Evolutionary conservation across 2,888 invertebrate species (phyloP).

Genomic region (Acrobasis repandana): DNA sequence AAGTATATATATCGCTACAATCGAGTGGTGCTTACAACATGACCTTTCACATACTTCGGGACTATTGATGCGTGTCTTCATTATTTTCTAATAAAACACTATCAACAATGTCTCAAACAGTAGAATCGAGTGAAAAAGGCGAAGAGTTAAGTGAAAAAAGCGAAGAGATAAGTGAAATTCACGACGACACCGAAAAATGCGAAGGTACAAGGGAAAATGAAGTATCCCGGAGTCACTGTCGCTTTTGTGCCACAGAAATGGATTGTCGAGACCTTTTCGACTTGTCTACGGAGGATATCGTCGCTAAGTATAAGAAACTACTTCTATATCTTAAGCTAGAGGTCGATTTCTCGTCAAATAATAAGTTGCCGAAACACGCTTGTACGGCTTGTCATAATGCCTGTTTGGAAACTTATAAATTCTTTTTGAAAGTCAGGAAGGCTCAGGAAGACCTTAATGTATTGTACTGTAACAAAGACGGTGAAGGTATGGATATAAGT

Average conservation of each 20-base stretch:
- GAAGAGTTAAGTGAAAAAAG: background rate
- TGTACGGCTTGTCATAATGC: background rate
- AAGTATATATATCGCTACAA: too few species aligned
- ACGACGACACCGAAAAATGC: background rate
- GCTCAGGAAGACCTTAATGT: conserved; percentile 1
- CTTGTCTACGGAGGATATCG: conserved; percentile 10
- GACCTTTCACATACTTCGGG: background rate
- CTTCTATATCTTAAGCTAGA: conserved; percentile 1
- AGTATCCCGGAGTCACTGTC: background rate
- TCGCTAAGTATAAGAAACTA: conserved; percentile 3
- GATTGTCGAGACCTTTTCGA: background rate
- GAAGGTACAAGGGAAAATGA: background rate
- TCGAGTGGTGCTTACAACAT: background rate
- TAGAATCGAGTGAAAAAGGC: background rate
- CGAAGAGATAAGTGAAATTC: background rate
- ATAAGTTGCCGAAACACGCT: background rate
- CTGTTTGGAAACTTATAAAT: conserved; percentile 7
- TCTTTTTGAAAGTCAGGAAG: conserved; percentile 1
- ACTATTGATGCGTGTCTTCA: background rate
- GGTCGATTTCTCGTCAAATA: background rate
- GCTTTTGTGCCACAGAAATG: conserved; percentile 11
- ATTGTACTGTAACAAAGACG: background rate
- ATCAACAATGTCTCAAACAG: conserved; percentile 1
- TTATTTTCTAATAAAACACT: background rate
- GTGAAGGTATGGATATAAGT: background rate